Evolutionary conservation across 2,888 invertebrate genomes (phyloP), one percentile per base, ranked within the genome.

Genomic region (Amiota communis): DNA sequence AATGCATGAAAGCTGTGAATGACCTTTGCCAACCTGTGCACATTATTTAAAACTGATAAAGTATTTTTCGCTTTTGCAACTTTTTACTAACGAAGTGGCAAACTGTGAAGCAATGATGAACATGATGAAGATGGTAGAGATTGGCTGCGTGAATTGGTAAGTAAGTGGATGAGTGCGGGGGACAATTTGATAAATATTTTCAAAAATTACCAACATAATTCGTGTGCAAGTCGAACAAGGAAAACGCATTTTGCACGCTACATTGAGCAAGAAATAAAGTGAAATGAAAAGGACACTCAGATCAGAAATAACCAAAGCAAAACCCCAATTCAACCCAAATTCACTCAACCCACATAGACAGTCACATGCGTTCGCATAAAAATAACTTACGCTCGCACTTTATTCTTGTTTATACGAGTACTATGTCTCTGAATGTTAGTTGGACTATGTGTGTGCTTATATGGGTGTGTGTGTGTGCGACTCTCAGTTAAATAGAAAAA

Each of bases 141-240:
- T 36, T 36, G 36, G 4, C 36, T 36, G 36, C 2, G 36, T 36
- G 36, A 36, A 6, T 36, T 36, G 36, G 36, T 36, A 36, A 36
- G 36, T 36, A 6, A 6, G 36, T 36, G 36, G 6, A 36, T 36
- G 23, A 23, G 23, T 23, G 23, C 23, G 3, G 23, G 23, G 23
- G 23, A 23, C 23, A 23, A 23, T 23, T 23, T 23, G 67, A 68
- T 68, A 68, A 68, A 68, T 68, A 68, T 68, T 68, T 68, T 68
- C 48, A 53, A 48, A 68, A 68, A 68, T 68, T 68, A 68, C 67
- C 67, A 68, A 68, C 67, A 68, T 68, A 68, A 68, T 68, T 68
- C 67, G 67, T 13, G 67, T 68, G 51, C 67, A 53, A 51, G 51
- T 68, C 67, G 67, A 68, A 68, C 67, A 68, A 68, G 67, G 51